Evolutionary conservation across 2,113 vertebrate species (phyloP), one percentile per base, ranked within the genome.

Genomic region (Indicator maculatus): DNA sequence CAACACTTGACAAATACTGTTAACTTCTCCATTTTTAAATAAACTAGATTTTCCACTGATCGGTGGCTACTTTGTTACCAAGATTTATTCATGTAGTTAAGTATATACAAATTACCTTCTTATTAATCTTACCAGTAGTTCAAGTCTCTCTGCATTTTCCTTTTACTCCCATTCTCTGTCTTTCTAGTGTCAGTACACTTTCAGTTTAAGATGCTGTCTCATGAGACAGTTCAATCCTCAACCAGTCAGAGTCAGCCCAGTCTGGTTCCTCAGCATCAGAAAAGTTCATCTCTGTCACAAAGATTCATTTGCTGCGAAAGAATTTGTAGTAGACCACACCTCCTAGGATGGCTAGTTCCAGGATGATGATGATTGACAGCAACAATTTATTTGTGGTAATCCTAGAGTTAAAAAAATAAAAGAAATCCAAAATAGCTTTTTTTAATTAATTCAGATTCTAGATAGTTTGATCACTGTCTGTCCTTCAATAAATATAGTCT

Each of bases 261-360:
- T 52, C 45, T 13, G 1, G 0, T 53, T 94, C 91, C 83, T 86
- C 86, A 56, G 0, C 17, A 33, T 23, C 19, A 38, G 73, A 66
- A 75, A 88, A 93, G 83, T 27, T 81, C 67, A 78, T 88, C 83
- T 90, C 28, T 8, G 60, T 78, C 61, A 38, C 9, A 38, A 65
- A 88, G 59, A 44, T 64, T 98, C 95, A 98, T 30, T 38, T 94
- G 80, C 93, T 95, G 33, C 92, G 97, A 83, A 99, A 99, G 97
- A 99, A 99, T 96, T 99, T 99, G 83, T 99, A 97, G 96, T 99
- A 99, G 69, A 99, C 95, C 67, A 99, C 97, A 6, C 98, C 98
- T n/a, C 97, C 99, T 58, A 99, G 97, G 95, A 99, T 98, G 92
- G 94, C 98, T 44, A 99, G 20, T 92, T 99, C 99, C 98, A 99